phyloP scores from a whole-genome alignment of 2,888 invertebrate species.

The Epicampocera succincta region DNA sequence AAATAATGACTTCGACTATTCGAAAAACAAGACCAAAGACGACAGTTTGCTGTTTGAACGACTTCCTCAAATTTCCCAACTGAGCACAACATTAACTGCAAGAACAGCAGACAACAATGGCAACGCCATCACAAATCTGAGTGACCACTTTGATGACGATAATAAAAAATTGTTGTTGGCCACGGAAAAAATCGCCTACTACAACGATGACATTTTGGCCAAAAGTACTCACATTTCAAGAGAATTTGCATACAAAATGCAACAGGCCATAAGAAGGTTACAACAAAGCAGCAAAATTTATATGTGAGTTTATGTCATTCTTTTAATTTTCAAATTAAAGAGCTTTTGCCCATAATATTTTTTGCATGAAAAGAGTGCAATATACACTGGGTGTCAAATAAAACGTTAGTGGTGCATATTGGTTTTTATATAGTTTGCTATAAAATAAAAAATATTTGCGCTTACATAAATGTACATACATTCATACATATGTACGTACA shows the following conservation, averaged over 20 bases:
- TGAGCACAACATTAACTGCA: constrained; percentile 16
- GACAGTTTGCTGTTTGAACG: constrained; percentile 20
- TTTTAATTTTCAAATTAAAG: constrained; percentile 21
- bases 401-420: not conserved
- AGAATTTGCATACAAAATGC: constrained; percentile 72
- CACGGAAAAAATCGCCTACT: constrained; percentile 22
- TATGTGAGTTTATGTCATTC: constrained; percentile 76
- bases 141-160: constrained; percentile 70
- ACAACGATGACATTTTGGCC: constrained; percentile 73
- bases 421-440: not conserved
- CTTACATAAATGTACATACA: not conserved
- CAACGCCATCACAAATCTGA: constrained; percentile 53
- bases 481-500: not conserved
- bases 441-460: not conserved
- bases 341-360: not conserved
- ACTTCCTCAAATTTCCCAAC: constrained; percentile 47
- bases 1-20: constrained; percentile 20
- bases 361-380: not conserved
- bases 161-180: constrained; percentile 17
- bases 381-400: constrained; percentile 35
- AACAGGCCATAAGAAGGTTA: constrained; percentile 73
- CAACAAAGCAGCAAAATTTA: constrained; percentile 78
- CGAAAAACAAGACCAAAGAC: constrained; percentile 32
- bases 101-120: constrained; percentile 38
- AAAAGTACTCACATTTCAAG: constrained; percentile 78